These are phyloP conservation scores for Zaprionus bogoriensis DNA, from an alignment of 2,888 invertebrate species.

Conservation along the genomic window DNA sequence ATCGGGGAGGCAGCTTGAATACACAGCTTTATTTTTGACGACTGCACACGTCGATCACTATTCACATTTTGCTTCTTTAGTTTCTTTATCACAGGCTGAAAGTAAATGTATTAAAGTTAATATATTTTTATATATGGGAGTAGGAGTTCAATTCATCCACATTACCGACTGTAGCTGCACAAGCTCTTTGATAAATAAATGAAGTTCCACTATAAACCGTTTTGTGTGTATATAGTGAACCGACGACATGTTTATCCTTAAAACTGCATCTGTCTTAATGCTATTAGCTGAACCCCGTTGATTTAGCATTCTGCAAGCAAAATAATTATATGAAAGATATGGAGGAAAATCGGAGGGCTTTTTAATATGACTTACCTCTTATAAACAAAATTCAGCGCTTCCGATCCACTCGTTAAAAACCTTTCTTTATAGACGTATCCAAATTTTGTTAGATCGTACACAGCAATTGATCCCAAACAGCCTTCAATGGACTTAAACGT, in stretches of 20 bases:
- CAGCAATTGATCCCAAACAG: slow-evolving; percentile 89
- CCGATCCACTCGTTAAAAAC: slow-evolving; percentile 90
- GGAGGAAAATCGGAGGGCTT: not conserved
- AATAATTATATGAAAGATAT: no score
- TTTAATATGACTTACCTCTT: slow-evolving; percentile 78
- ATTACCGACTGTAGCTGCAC: slow-evolving; percentile 90
- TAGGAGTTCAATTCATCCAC: not conserved
- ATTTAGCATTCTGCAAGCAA: slow-evolving; percentile 51
- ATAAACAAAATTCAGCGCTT: slow-evolving; percentile 92
- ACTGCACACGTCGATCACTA: slow-evolving; percentile 57
- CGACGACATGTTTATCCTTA: slow-evolving; percentile 91
- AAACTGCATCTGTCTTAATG: slow-evolving; percentile 74
- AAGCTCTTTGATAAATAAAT: slow-evolving; percentile 93
- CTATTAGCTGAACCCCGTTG: slow-evolving; percentile 42
- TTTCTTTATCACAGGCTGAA: slow-evolving; percentile 76
- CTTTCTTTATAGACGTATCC: slow-evolving; percentile 91
- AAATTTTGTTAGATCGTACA: slow-evolving; percentile 91
- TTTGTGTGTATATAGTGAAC: slow-evolving; percentile 97
- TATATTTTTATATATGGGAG: not conserved
- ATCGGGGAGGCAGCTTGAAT: slow-evolving; percentile 87
- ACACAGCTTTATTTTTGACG: slow-evolving; percentile 80
- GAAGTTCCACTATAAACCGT: slow-evolving; percentile 93
- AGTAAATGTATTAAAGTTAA: not conserved
- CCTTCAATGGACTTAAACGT: slow-evolving; percentile 86
- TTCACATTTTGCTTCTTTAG: slow-evolving; percentile 76